Conservation (phyloP, 2,113 vertebrate species). For the Protobothrops flavoviridis region DNA sequence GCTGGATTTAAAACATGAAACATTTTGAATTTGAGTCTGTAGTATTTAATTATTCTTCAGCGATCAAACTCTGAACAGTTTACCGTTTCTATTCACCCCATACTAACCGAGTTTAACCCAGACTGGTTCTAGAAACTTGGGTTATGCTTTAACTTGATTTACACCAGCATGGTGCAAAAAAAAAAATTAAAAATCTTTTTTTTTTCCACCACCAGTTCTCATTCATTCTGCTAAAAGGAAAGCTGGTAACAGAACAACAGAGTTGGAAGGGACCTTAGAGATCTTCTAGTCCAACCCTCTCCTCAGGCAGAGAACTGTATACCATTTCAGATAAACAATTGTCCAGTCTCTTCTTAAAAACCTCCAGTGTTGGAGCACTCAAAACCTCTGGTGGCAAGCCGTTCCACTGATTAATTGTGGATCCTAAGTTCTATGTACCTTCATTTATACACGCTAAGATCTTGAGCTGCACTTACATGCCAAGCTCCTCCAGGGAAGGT, state of each 20-base stretch:
- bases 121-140: not conserved
- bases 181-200: not conserved
- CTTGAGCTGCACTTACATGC: conserved; percentile 69
- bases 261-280: not conserved
- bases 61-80: not conserved
- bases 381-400: not conserved
- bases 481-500: conserved; percentile 77
- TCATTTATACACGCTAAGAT: no score
- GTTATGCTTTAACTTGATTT: not conserved
- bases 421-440: not conserved
- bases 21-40: not conserved
- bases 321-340: not conserved
- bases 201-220: not conserved
- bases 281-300: not conserved
- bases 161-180: not conserved
- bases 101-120: not conserved
- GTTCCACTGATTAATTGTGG: not conserved
- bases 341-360: not conserved
- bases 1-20: not conserved
- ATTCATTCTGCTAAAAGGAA: not conserved
- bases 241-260: not conserved
- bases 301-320: no score
- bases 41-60: not conserved
- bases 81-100: not conserved
- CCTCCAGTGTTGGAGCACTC: not conserved